Evolutionary conservation across 2,888 invertebrate species (phyloP), one percentile per base, ranked within the genome.

Genomic region (Prosapia bicincta): DNA sequence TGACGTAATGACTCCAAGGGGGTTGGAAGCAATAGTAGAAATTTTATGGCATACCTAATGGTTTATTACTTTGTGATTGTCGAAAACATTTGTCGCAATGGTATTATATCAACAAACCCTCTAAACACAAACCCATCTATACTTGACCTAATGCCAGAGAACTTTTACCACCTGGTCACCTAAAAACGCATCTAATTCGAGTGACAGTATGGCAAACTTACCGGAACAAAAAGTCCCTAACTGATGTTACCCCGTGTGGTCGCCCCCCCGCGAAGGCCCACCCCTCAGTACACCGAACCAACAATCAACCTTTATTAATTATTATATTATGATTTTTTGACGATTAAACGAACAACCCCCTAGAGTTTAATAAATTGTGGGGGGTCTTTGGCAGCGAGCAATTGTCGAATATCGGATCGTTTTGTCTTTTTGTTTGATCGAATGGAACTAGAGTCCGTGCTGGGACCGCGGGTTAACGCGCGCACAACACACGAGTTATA

Each of bases 281-380:
- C 38, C 38, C 54, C 54, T 20, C 54, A n/a, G 54, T 54, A 54
- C 54, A 54, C 20, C 54, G 54, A 54, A 54, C 54, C 54, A 20
- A 54, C 54, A 54, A 54, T 54, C 54, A 54, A 54, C 54, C 54
- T 54, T 54, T 54, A 54, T 54, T 54, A 54, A 54, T 54, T 54
- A 54, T 54, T 54, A 54, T 54, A 54, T 54, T 54, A 54, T 54
- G 54, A n/a, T 54, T 54, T 54, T 54, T 54, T 54, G 54, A 54
- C 54, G 54, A 54, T 54, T 54, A 54, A 54, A 54, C 54, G 54
- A 54, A 54, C 54, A 54, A 54, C 54, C 54, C 54, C 54, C 54
- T 20, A 54, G 54, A 54, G 54, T 54, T 54, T 54, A 54, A 54
- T 54, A 54, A 54, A 54, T 54, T 54, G 54, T 54, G 54, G 54